Conservation (phyloP, 2,113 vertebrate genomes). For the Sula dactylatra region DNA sequence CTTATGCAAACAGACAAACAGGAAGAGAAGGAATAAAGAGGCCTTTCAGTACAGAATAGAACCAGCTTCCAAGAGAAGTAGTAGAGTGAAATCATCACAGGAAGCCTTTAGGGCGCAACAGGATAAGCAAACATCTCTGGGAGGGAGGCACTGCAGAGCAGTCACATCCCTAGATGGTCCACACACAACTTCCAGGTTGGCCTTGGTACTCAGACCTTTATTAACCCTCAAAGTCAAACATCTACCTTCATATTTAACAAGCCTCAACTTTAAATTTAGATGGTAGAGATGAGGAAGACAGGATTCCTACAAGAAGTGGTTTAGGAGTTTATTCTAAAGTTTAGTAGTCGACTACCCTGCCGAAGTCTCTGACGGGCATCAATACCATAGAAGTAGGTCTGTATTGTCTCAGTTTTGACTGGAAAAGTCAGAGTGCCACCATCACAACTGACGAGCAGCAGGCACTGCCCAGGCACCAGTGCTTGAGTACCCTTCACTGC, state of each 20-base stretch:
- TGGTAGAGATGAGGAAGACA: not conserved
- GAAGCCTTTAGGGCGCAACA: not conserved
- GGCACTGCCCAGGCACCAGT: not conserved
- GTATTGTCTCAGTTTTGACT: not conserved
- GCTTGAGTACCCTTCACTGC: not conserved
- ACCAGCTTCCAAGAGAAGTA: not conserved
- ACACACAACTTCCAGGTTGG: not conserved
- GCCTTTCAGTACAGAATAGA: not conserved
- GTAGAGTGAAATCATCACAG: not conserved
- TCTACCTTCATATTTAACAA: not conserved
- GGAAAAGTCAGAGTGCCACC: not conserved
- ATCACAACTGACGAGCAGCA: not conserved
- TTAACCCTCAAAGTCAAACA: not conserved
- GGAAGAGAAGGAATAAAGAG: conserved; percentile 21
- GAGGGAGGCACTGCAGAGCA: not conserved
- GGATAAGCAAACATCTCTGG: not conserved
- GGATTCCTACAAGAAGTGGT: not conserved
- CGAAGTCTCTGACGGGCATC: not conserved
- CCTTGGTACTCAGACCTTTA: not conserved
- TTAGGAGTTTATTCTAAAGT: not conserved
- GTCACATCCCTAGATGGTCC: not conserved
- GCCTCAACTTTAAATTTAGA: not conserved
- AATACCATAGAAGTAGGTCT: not conserved
- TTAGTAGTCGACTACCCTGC: not conserved
- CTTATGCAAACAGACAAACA: conserved; percentile 2